Evolutionary conservation across 2,888 invertebrate genomes (phyloP).

Genomic region (Invenusta paracnida): DNA sequence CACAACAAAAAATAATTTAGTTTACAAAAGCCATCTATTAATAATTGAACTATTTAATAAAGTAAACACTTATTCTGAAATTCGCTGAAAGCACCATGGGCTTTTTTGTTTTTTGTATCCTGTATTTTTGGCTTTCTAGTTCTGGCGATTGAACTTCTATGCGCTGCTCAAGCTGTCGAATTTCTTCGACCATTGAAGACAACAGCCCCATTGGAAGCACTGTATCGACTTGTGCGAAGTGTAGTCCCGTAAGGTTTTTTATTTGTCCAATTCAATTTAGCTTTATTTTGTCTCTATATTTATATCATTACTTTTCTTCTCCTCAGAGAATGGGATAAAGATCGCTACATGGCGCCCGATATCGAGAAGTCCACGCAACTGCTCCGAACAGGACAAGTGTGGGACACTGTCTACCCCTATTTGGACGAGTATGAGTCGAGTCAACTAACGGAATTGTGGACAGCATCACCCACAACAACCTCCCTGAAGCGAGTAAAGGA

Average conservation of each 20-base stretch:
- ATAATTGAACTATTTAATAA: no score
- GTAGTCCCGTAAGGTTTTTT: conserved; percentile 51
- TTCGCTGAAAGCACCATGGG: no score
- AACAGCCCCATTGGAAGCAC: conserved; percentile 67
- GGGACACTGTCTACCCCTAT: conserved; percentile 39
- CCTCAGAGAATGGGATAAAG: conserved; percentile 66
- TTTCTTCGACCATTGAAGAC: conserved; percentile 67
- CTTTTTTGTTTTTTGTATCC: background rate
- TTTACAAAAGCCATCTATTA: no score
- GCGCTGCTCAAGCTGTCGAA: conserved; percentile 69
- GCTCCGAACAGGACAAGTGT: conserved; percentile 60
- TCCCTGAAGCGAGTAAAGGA: background rate
- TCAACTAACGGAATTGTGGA: background rate
- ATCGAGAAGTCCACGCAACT: conserved; percentile 66
- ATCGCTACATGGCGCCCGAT: conserved; percentile 68
- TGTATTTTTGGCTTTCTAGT: conserved; percentile 55
- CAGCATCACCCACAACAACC: background rate
- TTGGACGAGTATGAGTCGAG: conserved; percentile 25
- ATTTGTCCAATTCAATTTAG: background rate
- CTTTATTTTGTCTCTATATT: background rate
- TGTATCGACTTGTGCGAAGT: conserved; percentile 65
- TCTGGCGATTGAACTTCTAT: conserved; percentile 68
- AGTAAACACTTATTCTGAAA: background rate
- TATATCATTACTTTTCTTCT: background rate
- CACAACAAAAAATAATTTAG: no score